Evolutionary conservation across 2,888 invertebrate species (phyloP).

Genomic region (Tenthredo distinguenda): DNA sequence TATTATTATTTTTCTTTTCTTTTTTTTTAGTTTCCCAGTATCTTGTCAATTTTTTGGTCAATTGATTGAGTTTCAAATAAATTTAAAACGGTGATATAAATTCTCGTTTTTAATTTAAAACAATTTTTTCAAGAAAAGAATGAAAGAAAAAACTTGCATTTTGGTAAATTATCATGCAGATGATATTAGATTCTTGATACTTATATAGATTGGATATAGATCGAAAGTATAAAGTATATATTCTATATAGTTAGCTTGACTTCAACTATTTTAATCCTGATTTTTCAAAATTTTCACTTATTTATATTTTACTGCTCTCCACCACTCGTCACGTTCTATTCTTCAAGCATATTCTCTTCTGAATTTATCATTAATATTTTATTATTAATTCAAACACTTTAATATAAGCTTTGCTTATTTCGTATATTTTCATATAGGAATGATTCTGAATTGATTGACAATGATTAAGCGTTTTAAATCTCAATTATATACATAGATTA

Average conservation of each 20-base stretch:
- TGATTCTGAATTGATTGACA: slow-evolving; percentile 38
- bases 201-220: slow-evolving; percentile 14
- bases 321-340: slow-evolving; percentile 67
- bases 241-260: slow-evolving; percentile 47
- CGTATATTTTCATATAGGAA: slow-evolving; percentile 54
- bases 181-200: slow-evolving; percentile 46
- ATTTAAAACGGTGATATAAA: neutral
- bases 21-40: neutral
- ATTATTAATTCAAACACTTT: slow-evolving; percentile 70
- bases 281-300: slow-evolving; percentile 63
- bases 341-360: slow-evolving; percentile 71
- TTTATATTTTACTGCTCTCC: slow-evolving; percentile 55
- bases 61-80: neutral
- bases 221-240: slow-evolving; percentile 54
- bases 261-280: slow-evolving; percentile 53
- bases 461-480: slow-evolving; percentile 31
- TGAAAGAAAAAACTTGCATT: neutral
- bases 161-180: neutral
- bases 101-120: neutral
- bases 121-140: neutral
- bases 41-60: neutral
- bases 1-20: neutral
- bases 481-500: neutral
- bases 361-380: slow-evolving; percentile 72
- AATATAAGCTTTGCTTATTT: slow-evolving; percentile 54